Evolutionary conservation across 2,113 vertebrate species (phyloP).

Genomic region (Hippocampus comes): DNA sequence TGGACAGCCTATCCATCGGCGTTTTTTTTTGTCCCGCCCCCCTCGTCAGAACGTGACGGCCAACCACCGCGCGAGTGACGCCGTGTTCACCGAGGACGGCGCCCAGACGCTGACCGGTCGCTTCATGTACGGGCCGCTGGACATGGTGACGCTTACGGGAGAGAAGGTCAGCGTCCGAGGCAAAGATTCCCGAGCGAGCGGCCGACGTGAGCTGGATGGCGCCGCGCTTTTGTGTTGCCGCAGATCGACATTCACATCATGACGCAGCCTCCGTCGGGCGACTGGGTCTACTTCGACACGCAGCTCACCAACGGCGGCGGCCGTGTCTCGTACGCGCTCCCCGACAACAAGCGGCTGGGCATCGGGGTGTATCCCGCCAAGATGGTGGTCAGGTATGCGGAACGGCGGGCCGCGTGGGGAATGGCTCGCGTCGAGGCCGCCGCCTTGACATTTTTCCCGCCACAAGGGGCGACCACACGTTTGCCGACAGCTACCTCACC

Average conservation of each 20-base stretch:
- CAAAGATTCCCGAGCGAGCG: not conserved
- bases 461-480: conserved; percentile 90
- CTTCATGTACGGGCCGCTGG: conserved; percentile 96
- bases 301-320: conserved; percentile 95
- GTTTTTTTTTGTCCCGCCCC: not conserved
- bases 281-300: conserved; percentile 91
- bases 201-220: not conserved
- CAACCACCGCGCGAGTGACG: conserved; percentile 92
- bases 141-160: conserved; percentile 97
- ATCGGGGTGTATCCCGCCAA: conserved; percentile 94
- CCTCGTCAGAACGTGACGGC: conserved; percentile 86
- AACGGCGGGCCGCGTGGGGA: too few species aligned
- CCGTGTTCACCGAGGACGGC: conserved; percentile 86
- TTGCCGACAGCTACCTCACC: conserved; percentile 91
- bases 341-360: conserved; percentile 80
- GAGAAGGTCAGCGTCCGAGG: conserved; percentile 80
- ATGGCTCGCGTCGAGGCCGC: not conserved
- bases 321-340: conserved; percentile 85
- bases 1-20: too few species aligned
- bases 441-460: not conserved
- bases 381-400: conserved; percentile 90
- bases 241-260: conserved; percentile 98
- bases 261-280: conserved; percentile 91
- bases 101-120: conserved; percentile 84
- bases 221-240: not conserved